Evolutionary conservation across 2,113 vertebrate genomes (phyloP), one percentile per base, ranked within the genome.

Genomic region (Fregetta grallaria): DNA sequence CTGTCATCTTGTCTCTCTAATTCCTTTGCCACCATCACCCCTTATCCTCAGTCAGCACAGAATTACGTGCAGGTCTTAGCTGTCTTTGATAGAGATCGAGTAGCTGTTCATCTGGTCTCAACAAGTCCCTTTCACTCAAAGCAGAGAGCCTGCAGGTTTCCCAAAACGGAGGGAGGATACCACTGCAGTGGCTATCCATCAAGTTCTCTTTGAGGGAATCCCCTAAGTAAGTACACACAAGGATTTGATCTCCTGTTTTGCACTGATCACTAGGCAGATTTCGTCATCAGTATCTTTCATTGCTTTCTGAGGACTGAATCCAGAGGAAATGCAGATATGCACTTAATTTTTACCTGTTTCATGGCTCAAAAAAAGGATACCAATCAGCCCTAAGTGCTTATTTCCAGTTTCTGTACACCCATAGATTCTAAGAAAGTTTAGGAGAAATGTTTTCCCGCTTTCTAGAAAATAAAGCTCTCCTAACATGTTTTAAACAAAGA

Each of bases 191-290:
- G 53, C 7, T 15, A 13, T 42, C 32, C 12, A 66, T 7, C 3
- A 13, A 9, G 7, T n/a, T 6, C 16, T 45, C 6, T 61, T 63
- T 47, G 9, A 73, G 13, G 6, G 16, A 65, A 50, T 75, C 13
- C 10, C 27, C 7, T 9, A 56, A 30, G 13, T 10, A n/a, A 0
- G 0, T 19, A 11, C 10, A 18, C 8, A 20, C 11, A 45, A 85
- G 25, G 16, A 9, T 67, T 6, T 29, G 27, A 30, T 19, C 32
- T 77, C 17, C 3, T 34, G 15, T 58, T 66, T 68, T 36, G 34
- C 21, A 36, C 6, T n/a, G 15, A 67, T 65, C 40, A 52, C 4
- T 27, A 22, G 15, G 16, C n/a, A 62, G 53, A n/a, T 26, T 49
- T 73, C 15, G 8, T 45, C 38, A 38, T 66, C 20, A 36, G 3